Evolutionary conservation across 2,888 invertebrate genomes (phyloP).

Genomic region (Euphydryas editha): DNA sequence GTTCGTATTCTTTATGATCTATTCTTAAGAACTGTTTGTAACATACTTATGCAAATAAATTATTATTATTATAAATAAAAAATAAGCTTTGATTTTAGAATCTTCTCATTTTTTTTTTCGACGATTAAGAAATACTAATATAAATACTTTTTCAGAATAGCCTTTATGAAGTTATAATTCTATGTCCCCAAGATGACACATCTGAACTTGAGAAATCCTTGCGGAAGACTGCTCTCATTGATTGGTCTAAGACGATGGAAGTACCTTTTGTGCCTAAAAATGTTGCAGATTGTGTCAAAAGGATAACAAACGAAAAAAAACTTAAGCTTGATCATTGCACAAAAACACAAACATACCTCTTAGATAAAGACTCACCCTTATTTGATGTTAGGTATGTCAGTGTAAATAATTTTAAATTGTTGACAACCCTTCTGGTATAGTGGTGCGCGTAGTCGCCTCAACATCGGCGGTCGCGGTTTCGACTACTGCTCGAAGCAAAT

Average conservation of each 20-base stretch:
- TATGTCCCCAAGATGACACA: slow-evolving; percentile 54
- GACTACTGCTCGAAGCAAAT: no score
- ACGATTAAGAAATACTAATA: no score
- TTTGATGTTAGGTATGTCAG: slow-evolving; percentile 31
- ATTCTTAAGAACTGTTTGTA: no score
- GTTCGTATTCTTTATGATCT: no score
- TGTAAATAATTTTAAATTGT: no score
- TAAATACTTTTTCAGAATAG: slow-evolving; percentile 48
- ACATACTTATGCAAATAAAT: no score
- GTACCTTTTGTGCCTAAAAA: slow-evolving; percentile 51
- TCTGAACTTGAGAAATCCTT: slow-evolving; percentile 55
- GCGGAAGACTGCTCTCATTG: slow-evolving; percentile 53
- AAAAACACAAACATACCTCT: slow-evolving; percentile 46
- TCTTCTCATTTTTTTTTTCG: not conserved
- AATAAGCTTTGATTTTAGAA: not conserved
- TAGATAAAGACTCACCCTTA: slow-evolving; percentile 44
- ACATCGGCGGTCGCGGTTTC: no score
- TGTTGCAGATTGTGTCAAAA: slow-evolving; percentile 49
- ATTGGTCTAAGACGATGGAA: slow-evolving; percentile 51
- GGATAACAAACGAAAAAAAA: slow-evolving; percentile 41
- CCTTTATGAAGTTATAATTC: slow-evolving; percentile 58
- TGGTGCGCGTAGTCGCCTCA: no score
- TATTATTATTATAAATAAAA: no score
- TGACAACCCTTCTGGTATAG: no score
- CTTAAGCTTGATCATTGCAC: slow-evolving; percentile 37